Conservation (phyloP, 1,140 invertebrate genomes). For the Aphaenogaster floridana region DNA sequence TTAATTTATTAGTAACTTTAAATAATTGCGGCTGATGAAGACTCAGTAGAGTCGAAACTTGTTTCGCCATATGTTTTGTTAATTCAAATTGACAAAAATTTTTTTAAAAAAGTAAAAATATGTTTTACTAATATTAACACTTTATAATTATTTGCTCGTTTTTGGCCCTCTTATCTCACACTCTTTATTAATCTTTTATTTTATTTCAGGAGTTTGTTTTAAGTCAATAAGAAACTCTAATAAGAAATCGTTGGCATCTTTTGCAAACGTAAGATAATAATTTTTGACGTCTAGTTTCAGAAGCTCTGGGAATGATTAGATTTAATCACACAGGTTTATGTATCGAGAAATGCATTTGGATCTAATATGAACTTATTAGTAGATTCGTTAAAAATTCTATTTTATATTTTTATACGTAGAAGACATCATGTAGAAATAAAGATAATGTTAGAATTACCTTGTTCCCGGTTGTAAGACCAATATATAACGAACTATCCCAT, state of each 20-base stretch:
- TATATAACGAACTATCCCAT: not conserved
- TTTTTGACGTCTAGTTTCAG: not conserved
- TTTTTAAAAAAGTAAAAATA: too few relatives aligned
- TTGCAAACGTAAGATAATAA: not conserved
- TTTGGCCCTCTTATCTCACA: too few relatives aligned
- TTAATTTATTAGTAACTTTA: too few relatives aligned
- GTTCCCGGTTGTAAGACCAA: not conserved
- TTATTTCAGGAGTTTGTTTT: not conserved
- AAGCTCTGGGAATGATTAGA: not conserved
- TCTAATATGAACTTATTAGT: not conserved
- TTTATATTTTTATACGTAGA: not conserved
- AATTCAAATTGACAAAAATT: too few relatives aligned
- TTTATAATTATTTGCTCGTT: too few relatives aligned
- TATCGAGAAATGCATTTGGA: not conserved
- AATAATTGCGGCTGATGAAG: too few relatives aligned
- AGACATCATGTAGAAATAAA: not conserved
- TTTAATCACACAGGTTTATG: not conserved
- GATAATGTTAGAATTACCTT: not conserved
- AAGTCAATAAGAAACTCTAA: not conserved
- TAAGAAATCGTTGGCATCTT: not conserved
- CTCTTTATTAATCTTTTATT: not conserved
- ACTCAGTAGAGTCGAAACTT: too few relatives aligned
- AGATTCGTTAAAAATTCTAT: not conserved
- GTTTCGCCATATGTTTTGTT: too few relatives aligned
- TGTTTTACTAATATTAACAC: too few relatives aligned